Evolutionary conservation across 2,888 invertebrate species (phyloP), one percentile per base, ranked within the genome.

Genomic region (Hemithea aestivaria): DNA sequence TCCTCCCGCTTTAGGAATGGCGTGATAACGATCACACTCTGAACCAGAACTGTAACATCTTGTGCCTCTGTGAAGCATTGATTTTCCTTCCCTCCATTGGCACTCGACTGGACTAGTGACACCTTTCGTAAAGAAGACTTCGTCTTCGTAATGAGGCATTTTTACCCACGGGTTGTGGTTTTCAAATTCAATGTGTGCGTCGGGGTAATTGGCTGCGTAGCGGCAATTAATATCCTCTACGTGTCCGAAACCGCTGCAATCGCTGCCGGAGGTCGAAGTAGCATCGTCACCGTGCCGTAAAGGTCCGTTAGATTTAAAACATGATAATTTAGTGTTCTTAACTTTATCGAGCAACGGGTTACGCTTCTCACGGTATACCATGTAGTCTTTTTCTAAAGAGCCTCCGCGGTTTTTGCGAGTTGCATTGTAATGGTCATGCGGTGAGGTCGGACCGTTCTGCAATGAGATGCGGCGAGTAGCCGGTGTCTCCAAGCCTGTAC

Each of bases 311-410:
- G 90, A 89, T 66, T 88, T 87, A 66, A 92, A 92, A 66, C 92
- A 92, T 16, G 91, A 92, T 40, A 93, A 68, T 62, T 91, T 88
- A 29, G 92, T 92, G 63, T 91, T 92, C 67, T 92, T 92, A 3
- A 92, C 92, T 66, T 90, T 89, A 62, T 92, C 92, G 38, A 92
- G 83, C 43, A 93, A 82, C 26, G 92, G 92, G 65, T 92, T 92
- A 39, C 91, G 87, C 65, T 90, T 92, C 73, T 92, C 92, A 53
- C 90, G 77, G 46, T 84, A 87, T 9, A 89, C 88, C 51, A 88
- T 87, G 54, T 88, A 89, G 51, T 90, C 89, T 68, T 90, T 90
- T 53, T 90, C 89, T 49, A 88, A 71, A 50, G 87, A 83, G 47
- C 82, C 80, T 34, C 84, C 81, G 56, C 87, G 80, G 65, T 77